Evolutionary conservation across 2,888 invertebrate species (phyloP), one percentile per base, ranked within the genome.

Genomic region (Nemoura dubitans): DNA sequence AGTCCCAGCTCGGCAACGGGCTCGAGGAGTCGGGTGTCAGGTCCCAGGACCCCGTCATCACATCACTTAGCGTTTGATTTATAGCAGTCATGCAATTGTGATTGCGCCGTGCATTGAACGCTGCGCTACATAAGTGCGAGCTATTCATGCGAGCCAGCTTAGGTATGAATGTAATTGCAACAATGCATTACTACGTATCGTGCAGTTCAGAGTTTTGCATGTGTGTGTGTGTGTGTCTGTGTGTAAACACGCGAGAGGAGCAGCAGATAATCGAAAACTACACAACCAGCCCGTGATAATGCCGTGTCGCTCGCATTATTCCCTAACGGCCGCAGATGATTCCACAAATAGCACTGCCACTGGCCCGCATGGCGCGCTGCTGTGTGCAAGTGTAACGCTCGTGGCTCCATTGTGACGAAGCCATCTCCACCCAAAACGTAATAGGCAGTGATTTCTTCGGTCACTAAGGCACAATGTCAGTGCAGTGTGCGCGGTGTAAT

Each of bases 401-500:
- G 76, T 76, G n/a, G n/a, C n/a, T 78, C 78, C 2, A 26, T 78
- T 78, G 78, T 78, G n/a, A 78, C 27, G 10, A 78, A 78, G 27
- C 1, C 26, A 26, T 27, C 78, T 28, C 78, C 27, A 78, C 78
- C n/a, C 78, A 10, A 26, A 78, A 28, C n/a, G 25, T 21, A 26
- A 78, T 78, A 78, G 26, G n/a, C n/a, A n/a, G 21, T 21, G 76
- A 21, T 21, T 76, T n/a, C 29, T 84, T 84, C 26, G 29, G 84
- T 84, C 26, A 84, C 84, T 76, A 84, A 84, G 84, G 26, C 28
- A 84, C 29, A 84, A 84, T 84, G 84, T 84, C 84, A 84, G 59
- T 76, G n/a, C 76, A 76, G n/a, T 26, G 27, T 78, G 10, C 78
- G n/a, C 5, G 7, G 25, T 28, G 81, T 81, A 30, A 30, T 81